These are phyloP conservation scores for Drosophila ezoana DNA, from an alignment of 2,888 invertebrate species.

Conservation along the genomic window DNA sequence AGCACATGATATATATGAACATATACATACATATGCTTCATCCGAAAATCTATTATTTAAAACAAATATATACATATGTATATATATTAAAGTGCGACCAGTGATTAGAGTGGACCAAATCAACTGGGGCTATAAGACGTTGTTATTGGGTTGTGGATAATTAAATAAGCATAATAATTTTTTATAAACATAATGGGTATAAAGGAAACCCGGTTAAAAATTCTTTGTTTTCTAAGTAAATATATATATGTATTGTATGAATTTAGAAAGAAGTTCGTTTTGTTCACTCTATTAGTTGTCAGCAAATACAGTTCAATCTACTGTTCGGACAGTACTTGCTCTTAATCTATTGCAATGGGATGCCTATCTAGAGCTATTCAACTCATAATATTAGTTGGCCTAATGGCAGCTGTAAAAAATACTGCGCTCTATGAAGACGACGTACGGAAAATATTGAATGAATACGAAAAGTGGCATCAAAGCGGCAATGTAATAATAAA, in stretches of 20 bases:
- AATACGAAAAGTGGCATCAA: not conserved
- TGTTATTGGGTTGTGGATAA: too few relatives aligned
- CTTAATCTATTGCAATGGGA: constrained; percentile 47
- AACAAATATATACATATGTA: not conserved
- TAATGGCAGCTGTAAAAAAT: constrained; percentile 20
- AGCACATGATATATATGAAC: not conserved
- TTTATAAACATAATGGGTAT: too few relatives aligned
- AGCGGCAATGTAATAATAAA: constrained; percentile 19
- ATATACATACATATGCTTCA: not conserved
- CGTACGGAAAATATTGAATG: not conserved
- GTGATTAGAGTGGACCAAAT: too few relatives aligned
- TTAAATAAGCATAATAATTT: not conserved
- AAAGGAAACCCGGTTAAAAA: not conserved
- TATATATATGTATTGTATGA: not conserved
- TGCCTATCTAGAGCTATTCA: constrained; percentile 31
- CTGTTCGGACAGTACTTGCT: constrained; percentile 36
- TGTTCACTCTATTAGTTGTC: constrained; percentile 25
- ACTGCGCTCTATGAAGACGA: constrained; percentile 3
- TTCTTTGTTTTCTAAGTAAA: not conserved
- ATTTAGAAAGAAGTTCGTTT: not conserved
- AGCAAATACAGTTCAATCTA: constrained; percentile 14
- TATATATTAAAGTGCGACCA: too few relatives aligned
- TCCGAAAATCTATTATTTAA: not conserved
- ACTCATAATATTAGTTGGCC: constrained; percentile 27
- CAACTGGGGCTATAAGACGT: too few relatives aligned